A percentile compares a stretch with the other conserved stretches of the same genome.
phyloP scores from a whole-genome alignment of 2,797 vertebrate genomes.

The Onychomys leucogaster region DNA sequence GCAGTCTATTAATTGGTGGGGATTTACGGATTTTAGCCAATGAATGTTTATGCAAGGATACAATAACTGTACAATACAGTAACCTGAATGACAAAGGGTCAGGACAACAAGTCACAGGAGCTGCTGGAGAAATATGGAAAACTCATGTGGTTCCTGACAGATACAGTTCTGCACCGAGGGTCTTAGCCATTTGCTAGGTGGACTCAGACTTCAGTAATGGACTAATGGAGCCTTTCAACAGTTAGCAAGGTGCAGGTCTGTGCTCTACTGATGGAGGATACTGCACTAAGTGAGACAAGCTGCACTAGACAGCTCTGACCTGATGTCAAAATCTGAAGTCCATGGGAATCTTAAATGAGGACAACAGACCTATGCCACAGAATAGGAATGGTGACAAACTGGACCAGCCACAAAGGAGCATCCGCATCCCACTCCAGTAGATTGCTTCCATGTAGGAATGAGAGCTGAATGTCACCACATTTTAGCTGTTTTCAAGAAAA shows the following conservation, averaged over 20 bases:
- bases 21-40: not conserved
- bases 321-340: not conserved
- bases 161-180: not conserved
- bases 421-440: not conserved
- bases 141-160: not conserved
- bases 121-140: not conserved
- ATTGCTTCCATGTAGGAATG: not conserved
- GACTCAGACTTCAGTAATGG: not conserved
- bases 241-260: not conserved
- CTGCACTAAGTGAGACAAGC: not conserved
- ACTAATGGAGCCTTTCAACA: not conserved
- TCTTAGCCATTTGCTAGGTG: not conserved
- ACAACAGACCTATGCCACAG: not conserved
- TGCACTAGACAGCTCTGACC: not conserved
- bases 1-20: not conserved
- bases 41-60: not conserved
- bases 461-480: not conserved
- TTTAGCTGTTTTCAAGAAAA: conserved; percentile 31
- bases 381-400: not conserved
- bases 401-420: not conserved
- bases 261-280: not conserved
- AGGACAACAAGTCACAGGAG: not conserved
- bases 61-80: not conserved
- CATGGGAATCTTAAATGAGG: not conserved
- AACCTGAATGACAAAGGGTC: no score